Evolutionary conservation across 2,888 invertebrate genomes (phyloP).

Genomic region (Andrena marginata): DNA sequence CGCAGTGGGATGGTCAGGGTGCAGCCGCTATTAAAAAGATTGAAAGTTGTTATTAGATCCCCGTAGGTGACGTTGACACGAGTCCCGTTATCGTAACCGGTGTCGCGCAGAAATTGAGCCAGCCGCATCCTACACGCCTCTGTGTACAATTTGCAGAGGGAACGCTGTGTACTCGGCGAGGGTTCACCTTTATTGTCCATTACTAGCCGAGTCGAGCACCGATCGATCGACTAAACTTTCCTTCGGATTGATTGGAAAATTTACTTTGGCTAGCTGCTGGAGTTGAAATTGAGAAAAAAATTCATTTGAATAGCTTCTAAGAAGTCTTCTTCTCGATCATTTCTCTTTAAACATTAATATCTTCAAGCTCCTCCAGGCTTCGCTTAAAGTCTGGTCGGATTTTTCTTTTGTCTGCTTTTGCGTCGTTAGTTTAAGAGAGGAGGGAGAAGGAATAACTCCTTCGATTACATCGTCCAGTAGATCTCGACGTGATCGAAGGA

Average conservation of each 20-base stretch:
- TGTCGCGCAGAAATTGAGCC: constrained; percentile 54
- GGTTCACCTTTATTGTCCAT: constrained; percentile 48
- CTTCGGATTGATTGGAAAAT: constrained; percentile 19
- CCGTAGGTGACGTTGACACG: constrained; percentile 41
- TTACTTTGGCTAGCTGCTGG: not conserved
- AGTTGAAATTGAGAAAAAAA: not conserved
- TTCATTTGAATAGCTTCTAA: not conserved
- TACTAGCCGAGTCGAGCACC: not conserved
- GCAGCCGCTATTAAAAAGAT: constrained; percentile 23
- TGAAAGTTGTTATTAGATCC: constrained; percentile 38
- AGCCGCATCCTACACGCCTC: constrained; percentile 60
- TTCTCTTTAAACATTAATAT: constrained; percentile 4
- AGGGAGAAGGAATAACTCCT: not conserved
- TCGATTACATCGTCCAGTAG: not conserved
- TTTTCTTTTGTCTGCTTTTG: not conserved
- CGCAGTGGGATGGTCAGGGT: not conserved
- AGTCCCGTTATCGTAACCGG: constrained; percentile 57
- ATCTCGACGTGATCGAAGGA: not conserved
- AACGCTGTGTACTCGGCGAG: constrained; percentile 11
- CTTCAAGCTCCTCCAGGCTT: not conserved
- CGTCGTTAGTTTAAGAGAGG: too few species aligned
- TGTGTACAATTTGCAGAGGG: constrained; percentile 55
- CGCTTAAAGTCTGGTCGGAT: not conserved
- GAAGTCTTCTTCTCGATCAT: not conserved
- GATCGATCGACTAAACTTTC: constrained; percentile 7